These are phyloP conservation scores for Borostomias antarcticus DNA, from an alignment of 2,797 vertebrate species.

Conservation along the genomic window DNA sequence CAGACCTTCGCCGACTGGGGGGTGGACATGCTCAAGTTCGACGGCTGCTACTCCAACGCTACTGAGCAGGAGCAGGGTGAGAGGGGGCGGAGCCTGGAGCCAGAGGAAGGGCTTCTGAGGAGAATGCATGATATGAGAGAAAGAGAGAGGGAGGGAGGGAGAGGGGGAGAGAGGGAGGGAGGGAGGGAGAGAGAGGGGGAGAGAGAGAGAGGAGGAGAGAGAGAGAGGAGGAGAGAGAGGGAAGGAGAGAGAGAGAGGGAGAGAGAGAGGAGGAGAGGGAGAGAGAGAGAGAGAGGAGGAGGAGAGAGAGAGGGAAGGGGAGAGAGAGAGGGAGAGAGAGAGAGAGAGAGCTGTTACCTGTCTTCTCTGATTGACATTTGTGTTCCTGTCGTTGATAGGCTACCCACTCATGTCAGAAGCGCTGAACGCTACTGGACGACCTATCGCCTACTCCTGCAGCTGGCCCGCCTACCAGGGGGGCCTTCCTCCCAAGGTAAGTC, in stretches of 20 bases:
- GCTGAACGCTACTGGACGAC: constrained; percentile 85
- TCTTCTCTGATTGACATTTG: background rate
- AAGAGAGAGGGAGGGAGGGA: background rate
- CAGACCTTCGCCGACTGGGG: constrained; percentile 89
- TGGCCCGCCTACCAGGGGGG: constrained; percentile 92
- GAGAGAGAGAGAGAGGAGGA: background rate
- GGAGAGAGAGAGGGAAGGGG: background rate
- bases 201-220: background rate
- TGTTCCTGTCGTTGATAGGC: constrained; percentile 71
- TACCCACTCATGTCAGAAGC: constrained; percentile 90
- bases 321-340: background rate
- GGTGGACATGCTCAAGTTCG: constrained; percentile 93
- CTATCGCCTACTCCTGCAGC: constrained; percentile 90
- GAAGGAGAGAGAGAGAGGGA: background rate
- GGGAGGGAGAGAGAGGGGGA: background rate
- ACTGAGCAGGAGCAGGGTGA: constrained; percentile 72
- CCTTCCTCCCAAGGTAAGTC: constrained; percentile 84
- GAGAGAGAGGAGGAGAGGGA: too few species aligned
- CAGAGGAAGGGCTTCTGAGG: too few species aligned
- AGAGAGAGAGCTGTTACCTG: too few species aligned
- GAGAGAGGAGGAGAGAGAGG: background rate
- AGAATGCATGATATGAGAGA: too few species aligned
- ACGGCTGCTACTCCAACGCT: constrained; percentile 87
- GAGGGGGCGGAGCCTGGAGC: background rate
- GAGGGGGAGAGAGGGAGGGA: background rate